Base-by-base conservation (phyloP, 1,140 invertebrate genomes). In the Monomorium pharaonis region DNA sequence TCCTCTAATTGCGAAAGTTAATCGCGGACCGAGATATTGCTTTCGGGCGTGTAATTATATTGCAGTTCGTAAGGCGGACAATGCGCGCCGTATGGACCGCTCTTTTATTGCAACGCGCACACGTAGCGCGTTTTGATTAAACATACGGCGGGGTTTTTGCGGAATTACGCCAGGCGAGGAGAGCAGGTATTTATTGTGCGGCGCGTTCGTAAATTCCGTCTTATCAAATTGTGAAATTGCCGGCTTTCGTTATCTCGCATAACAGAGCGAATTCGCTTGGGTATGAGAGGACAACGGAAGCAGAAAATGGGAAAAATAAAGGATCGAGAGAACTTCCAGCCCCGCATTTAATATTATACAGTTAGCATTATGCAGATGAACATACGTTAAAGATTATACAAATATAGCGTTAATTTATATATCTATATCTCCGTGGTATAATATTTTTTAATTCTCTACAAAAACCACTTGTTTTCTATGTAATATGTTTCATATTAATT, bases 141-240 rank as follows among this genome's bases (percentile, higher is more conserved):
- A 83, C 54, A 24, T 74, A 74, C 37, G 37, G 51, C 37, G 37
- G 30, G 37, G 69, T 83, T 72, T 83, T 83, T 83, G 37, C 67
- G 14, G 76, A 62, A 67, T 77, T 77, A 78, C 44, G 54, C 18
- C 18, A 21, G 16, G 24, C 78, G 67, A 51, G 72, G 56, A 81
- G 56, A 37, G 69, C 27, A 74, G 65, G 54, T 74, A 83, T 83
- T 83, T 83, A 83, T 83, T 83, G 51, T 83, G 27, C 67, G 18
- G 78, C 37, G 33, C 67, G 51, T 74, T 83, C 78, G 69, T 83
- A 83, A 83, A 83, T 80, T 80, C 42, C 6, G 67, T 60, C 78
- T 83, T 83, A 83, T 83, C 78, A 83, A 83, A 83, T 83, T 83
- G 78, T 83, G 78, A 83, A 83, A 83, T 83, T 83, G 78, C 78